These are phyloP conservation scores for Carapus acus DNA, from an alignment of 2,797 vertebrate genomes.

Conservation along the genomic window DNA sequence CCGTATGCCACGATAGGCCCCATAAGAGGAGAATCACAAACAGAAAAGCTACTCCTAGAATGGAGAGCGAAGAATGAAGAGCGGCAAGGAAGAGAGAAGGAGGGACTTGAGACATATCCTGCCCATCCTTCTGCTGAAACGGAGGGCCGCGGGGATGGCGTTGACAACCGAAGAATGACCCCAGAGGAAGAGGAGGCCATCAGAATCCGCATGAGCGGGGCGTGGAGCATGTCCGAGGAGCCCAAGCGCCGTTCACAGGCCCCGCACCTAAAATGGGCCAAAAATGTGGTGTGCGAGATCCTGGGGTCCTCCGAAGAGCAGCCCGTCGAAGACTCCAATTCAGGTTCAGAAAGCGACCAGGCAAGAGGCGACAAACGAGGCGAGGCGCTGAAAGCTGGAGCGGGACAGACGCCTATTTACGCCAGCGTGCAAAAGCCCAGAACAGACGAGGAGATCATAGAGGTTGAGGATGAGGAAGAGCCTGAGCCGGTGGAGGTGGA, in stretches of 20 bases:
- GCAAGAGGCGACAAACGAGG: background rate
- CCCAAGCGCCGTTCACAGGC: constrained; percentile 67
- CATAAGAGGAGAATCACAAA: constrained; percentile 52
- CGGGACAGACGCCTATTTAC: constrained; percentile 23
- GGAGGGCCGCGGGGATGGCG: constrained; percentile 34
- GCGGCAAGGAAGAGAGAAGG: background rate
- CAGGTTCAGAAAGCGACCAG: constrained; percentile 7
- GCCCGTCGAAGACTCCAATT: constrained; percentile 15
- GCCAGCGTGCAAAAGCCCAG: constrained; percentile 24
- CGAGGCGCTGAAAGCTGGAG: constrained; percentile 9
- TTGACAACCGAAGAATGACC: constrained; percentile 39
- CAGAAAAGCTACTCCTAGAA: constrained; percentile 57
- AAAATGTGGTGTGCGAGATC: constrained; percentile 64
- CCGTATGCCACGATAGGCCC: constrained; percentile 24
- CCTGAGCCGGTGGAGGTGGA: constrained; percentile 15
- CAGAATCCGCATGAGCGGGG: constrained; percentile 47
- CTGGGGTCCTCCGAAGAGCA: constrained; percentile 61
- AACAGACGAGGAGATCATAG: constrained; percentile 21
- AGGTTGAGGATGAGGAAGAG: constrained; percentile 40
- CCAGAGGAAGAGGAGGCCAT: constrained; percentile 58
- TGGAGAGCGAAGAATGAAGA: constrained; percentile 57
- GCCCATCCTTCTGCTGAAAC: constrained; percentile 31
- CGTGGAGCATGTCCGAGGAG: constrained; percentile 55
- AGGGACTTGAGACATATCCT: background rate
- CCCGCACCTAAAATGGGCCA: constrained; percentile 75